phyloP scores from a whole-genome alignment of 2,113 vertebrate genomes.

The Corvus moneduloides region DNA sequence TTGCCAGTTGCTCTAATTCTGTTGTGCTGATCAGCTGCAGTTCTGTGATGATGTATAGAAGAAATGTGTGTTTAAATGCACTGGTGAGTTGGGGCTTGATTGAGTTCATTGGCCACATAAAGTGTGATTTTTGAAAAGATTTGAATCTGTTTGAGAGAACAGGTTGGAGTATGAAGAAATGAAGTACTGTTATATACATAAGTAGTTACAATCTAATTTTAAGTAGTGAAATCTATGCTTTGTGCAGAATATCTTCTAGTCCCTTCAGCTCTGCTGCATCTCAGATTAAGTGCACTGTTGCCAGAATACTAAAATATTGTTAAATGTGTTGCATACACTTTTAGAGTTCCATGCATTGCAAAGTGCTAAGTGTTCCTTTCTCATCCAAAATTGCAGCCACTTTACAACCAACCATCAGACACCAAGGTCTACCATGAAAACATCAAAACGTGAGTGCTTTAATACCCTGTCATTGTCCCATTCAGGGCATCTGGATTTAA shows the following conservation, averaged over 20 bases:
- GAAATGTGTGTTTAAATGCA: not conserved
- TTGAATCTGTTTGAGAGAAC: not conserved
- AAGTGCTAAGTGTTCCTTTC: conserved; percentile 3
- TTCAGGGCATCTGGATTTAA: not conserved
- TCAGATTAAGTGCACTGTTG: not conserved
- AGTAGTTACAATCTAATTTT: not conserved
- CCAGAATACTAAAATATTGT: not conserved
- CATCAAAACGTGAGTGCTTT: conserved; percentile 96
- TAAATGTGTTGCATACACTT: not conserved
- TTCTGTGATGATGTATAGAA: not conserved
- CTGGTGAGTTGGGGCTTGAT: not conserved
- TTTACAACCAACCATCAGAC: conserved; percentile 98
- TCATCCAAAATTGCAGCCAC: conserved; percentile 77
- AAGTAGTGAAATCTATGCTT: not conserved
- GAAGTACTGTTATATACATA: not conserved
- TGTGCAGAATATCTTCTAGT: not conserved
- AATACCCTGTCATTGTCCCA: not conserved
- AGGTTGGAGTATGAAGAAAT: not conserved
- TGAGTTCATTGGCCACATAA: not conserved
- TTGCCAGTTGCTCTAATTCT: not conserved
- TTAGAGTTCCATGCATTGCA: not conserved
- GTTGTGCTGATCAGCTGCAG: not conserved
- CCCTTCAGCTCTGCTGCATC: not conserved
- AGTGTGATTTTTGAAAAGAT: not conserved
- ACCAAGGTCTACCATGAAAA: conserved; percentile 99